Evolutionary conservation across 1,140 invertebrate genomes (phyloP).

Genomic region (Eufriesea mexicana): DNA sequence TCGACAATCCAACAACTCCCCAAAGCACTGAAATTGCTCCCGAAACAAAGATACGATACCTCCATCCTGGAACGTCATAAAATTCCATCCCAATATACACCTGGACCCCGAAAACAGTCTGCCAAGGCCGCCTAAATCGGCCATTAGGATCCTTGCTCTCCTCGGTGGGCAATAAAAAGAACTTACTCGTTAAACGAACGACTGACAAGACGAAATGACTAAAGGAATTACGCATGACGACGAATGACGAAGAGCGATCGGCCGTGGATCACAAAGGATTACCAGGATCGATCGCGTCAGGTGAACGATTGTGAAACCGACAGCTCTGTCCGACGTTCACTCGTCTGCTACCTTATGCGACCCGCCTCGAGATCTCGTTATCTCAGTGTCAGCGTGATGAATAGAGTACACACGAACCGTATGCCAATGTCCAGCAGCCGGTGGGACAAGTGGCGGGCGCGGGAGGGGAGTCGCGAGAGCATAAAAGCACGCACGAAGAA

Average conservation of each 20-base stretch:
- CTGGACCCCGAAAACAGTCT: not conserved
- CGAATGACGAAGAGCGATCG: not conserved
- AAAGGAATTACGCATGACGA: not conserved
- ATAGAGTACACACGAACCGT: conserved; percentile 24
- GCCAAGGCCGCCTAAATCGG: not conserved
- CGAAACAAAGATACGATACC: too few species aligned
- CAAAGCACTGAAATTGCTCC: too few species aligned
- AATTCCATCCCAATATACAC: not conserved
- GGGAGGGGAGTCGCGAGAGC: conserved; percentile 75
- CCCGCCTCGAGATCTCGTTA: conserved; percentile 43
- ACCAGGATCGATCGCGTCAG: not conserved
- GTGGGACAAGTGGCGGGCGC: conserved; percentile 6
- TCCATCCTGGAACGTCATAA: not conserved
- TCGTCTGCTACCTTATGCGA: not conserved
- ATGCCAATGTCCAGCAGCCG: conserved; percentile 50
- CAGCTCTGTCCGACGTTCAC: not conserved
- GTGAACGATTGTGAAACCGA: not conserved
- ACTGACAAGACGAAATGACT: not conserved
- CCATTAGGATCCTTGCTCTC: not conserved
- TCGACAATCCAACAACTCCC: too few species aligned
- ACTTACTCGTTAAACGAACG: not conserved
- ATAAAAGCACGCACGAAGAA: conserved; percentile 81
- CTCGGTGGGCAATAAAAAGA: not conserved
- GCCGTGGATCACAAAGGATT: not conserved
- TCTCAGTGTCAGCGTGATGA: conserved; percentile 53